Percentiles rank a stretch among this genome's conserved stretches.
These are phyloP conservation scores for Turnix velox DNA, from an alignment of 2,113 vertebrate genomes.

Conservation along the genomic window DNA sequence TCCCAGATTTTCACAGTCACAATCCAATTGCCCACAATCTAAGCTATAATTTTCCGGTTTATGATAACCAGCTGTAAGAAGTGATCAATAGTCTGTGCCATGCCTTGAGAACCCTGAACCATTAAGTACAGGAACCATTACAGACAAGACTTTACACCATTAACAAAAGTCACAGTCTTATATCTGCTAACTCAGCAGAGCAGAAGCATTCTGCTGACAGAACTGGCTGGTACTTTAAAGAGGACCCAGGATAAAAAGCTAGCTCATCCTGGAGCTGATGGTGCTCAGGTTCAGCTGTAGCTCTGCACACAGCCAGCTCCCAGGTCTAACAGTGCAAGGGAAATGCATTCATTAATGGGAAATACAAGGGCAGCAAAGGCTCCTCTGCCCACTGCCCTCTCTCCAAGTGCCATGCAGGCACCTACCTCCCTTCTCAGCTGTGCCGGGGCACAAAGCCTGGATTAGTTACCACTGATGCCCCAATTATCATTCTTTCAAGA, in stretches of 20 bases:
- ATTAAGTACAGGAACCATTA: constrained; percentile 51
- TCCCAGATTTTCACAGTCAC: neutral
- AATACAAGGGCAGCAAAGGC: neutral
- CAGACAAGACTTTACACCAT: constrained; percentile 20
- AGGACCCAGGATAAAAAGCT: neutral
- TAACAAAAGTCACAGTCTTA: neutral
- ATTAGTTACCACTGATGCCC: neutral
- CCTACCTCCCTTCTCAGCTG: neutral
- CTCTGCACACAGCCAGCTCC: neutral
- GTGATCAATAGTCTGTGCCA: constrained; percentile 41
- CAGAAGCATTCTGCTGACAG: neutral
- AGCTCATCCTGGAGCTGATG: neutral
- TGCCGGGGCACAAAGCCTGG: neutral
- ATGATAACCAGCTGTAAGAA: constrained; percentile 27
- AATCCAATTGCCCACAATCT: neutral
- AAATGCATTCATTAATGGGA: neutral
- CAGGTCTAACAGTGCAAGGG: neutral
- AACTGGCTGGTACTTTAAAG: neutral
- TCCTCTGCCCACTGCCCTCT: neutral
- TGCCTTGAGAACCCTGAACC: constrained; percentile 44
- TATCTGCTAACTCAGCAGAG: neutral
- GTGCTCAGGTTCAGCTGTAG: neutral
- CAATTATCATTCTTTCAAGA: neutral
- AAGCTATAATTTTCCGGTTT: neutral
- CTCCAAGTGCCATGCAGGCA: neutral